Evolutionary conservation across 2,113 vertebrate genomes (phyloP), one percentile per base, ranked within the genome.

Genomic region (Sapayoa aenigma): DNA sequence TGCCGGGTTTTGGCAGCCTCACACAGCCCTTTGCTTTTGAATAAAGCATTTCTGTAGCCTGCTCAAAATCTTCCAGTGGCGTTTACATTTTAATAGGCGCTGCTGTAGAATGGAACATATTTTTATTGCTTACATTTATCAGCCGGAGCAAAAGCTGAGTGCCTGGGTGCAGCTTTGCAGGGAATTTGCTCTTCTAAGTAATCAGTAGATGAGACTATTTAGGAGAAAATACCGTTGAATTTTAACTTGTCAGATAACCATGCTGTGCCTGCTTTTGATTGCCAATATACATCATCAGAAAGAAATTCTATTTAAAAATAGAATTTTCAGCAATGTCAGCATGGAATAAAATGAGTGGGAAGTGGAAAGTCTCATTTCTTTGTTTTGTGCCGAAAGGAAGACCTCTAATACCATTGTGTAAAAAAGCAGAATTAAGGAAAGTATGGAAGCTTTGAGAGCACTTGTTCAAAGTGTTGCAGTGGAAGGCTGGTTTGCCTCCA

Each of bases 51-150:
- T 97, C 94, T 98, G 97, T 96, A 93, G 92, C 90, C 94, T 91
- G 78, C 97, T 97, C 95, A 94, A 89, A 90, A 96, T 95, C 97
- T 89, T 90, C 74, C 93, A 76, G 66, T 87, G 78, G 81, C 90
- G 96, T 97, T 98, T 97, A 97, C 97, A 97, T 98, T 97, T 98
- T 98, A 98, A 97, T 97, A 95, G 97, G 91, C 84, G 50, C 92
- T 90, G 92, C 94, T 84, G 90, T 80, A 94, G 95, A 94, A 95
- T 71, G 93, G 95, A 96, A 84, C 88, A 47, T 89, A 72, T 93
- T 95, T 90, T 97, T 97, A 96, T 98, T 91, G 95, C 97, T 95
- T 92, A 55, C 87, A 92, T 97, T 96, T 95, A 92, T 97, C 97
- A 97, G 87, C 75, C 56, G 86, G 93, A 94, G 87, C 49, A 79